These are phyloP conservation scores for Emys orbicularis DNA, from an alignment of 2,797 vertebrate species.

Conservation along the genomic window DNA sequence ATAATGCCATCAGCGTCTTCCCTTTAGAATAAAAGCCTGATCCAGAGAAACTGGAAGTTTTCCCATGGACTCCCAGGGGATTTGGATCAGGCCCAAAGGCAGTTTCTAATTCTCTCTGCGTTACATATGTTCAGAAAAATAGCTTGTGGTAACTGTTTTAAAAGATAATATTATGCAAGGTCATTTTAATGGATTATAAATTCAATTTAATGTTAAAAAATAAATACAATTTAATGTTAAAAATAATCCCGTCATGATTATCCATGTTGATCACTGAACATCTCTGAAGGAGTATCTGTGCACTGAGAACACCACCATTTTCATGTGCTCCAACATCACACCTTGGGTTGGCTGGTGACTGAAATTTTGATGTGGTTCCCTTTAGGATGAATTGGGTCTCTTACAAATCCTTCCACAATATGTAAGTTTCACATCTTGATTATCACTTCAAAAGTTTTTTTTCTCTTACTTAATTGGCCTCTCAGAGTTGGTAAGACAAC, in stretches of 20 bases:
- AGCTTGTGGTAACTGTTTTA: neutral
- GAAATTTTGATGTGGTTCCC: neutral
- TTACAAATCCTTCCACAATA: neutral
- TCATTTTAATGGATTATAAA: neutral
- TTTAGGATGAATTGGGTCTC: neutral
- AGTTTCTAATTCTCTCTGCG: neutral
- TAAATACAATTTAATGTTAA: neutral
- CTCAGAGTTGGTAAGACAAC: no score
- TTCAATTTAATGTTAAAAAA: neutral
- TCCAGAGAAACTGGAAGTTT: neutral
- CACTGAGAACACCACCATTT: neutral
- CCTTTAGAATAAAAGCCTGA: neutral
- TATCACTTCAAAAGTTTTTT: no score
- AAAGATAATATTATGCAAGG: neutral
- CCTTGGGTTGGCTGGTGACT: neutral
- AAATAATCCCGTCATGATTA: neutral
- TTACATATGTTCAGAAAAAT: neutral
- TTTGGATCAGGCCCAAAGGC: neutral
- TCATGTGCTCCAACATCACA: neutral
- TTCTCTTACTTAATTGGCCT: no score
- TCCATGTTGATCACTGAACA: neutral
- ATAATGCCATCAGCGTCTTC: neutral
- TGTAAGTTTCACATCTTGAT: neutral
- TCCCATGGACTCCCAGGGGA: neutral
- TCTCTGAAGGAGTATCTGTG: accelerated